Conservation (phyloP, 2,888 invertebrate species). For the Celastrina argiolus region DNA sequence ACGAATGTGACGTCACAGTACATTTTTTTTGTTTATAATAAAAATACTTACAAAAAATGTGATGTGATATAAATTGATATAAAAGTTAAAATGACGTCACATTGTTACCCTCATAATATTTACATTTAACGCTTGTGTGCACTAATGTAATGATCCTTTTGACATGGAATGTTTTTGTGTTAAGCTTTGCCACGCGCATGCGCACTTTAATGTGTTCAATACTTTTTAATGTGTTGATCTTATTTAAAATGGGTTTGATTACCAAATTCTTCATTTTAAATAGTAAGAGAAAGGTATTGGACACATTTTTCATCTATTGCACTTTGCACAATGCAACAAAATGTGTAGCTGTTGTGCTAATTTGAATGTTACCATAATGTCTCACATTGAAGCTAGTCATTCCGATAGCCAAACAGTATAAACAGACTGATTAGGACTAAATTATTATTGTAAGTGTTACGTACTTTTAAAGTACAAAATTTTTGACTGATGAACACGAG, state of each 20-base stretch:
- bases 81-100: slow-evolving; percentile 2
- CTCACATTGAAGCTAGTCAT: not conserved
- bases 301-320: not conserved
- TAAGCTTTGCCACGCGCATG: not conserved
- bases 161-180: not conserved
- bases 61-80: too few relatives aligned
- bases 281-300: not conserved
- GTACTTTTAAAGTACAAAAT: slow-evolving; percentile 42
- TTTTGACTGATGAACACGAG: slow-evolving; percentile 52
- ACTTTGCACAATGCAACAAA: slow-evolving; percentile 25
- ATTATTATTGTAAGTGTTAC: slow-evolving; percentile 36
- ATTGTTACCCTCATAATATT: not conserved
- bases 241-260: slow-evolving; percentile 10
- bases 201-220: slow-evolving; percentile 4
- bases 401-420: not conserved
- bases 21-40: not conserved
- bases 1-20: not conserved
- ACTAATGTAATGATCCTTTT: not conserved
- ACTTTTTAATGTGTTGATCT: not conserved
- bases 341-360: slow-evolving; percentile 9
- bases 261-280: not conserved
- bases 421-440: slow-evolving; percentile 29
- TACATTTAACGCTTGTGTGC: not conserved
- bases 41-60: not conserved
- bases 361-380: slow-evolving; percentile 3